phyloP scores from a whole-genome alignment of 2,888 invertebrate genomes.

The Octodonta nipae region DNA sequence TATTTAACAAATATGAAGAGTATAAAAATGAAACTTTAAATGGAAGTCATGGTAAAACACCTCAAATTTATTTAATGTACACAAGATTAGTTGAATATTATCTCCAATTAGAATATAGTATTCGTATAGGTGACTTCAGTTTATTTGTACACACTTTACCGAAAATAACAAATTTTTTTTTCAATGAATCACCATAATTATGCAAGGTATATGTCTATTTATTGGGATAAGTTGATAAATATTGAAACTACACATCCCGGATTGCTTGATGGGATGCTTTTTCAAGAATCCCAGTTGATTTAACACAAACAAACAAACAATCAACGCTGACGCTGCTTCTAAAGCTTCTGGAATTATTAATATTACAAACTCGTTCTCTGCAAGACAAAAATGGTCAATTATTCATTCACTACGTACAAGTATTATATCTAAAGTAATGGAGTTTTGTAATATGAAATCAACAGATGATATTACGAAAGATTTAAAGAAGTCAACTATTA shows the following conservation, averaged over 20 bases:
- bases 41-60: too few species aligned
- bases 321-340: slow-evolving; percentile 12
- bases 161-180: too few species aligned
- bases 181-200: too few species aligned
- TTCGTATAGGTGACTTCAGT: too few species aligned
- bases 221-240: too few species aligned
- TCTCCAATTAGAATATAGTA: too few species aligned
- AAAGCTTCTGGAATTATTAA: slow-evolving; percentile 16
- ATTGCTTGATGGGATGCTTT: slow-evolving; percentile 11
- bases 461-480: slow-evolving; percentile 16
- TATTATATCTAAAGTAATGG: slow-evolving; percentile 10
- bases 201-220: too few species aligned
- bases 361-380: slow-evolving; percentile 17
- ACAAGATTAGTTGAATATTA: too few species aligned
- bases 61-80: too few species aligned
- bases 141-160: too few species aligned
- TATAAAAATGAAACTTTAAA: too few species aligned
- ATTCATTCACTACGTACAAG: slow-evolving; percentile 15
- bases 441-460: slow-evolving; percentile 9
- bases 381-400: slow-evolving; percentile 14
- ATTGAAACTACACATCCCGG: slow-evolving; percentile 12
- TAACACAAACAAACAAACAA: slow-evolving; percentile 13
- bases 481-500: slow-evolving; percentile 11
- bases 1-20: too few species aligned
- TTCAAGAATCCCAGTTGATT: slow-evolving; percentile 17